Base-by-base conservation (phyloP, 2,888 invertebrate genomes). In the Cerastis rubricosa region DNA sequence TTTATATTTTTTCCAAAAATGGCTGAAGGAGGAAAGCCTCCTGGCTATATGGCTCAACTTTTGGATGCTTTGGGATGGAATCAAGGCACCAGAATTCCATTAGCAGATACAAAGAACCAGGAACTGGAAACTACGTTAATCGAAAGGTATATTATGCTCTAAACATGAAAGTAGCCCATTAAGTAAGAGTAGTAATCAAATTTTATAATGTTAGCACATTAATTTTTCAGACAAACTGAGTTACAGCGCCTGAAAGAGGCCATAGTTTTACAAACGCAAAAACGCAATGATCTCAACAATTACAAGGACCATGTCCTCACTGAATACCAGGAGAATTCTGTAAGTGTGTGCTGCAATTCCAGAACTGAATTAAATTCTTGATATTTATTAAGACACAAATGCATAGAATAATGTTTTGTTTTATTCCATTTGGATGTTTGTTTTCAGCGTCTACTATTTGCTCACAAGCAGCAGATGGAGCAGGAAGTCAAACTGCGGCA, bases 1-100 rank as follows among this genome's bases (percentile, higher is more conserved):
- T 74, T 74, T 68, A 40, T 67, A 71, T 74, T 29, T 29, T 74
- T 73, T 73, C 64, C 45, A 70, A 88, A 51, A 66, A 95, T 95
- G 96, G 87, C 87, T 74, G 93, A 91, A 76, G 80, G 87, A 70
- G 86, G 80, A 40, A 91, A 91, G 76, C 90, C 95, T 86, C 95
- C 95, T 5, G 90, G 92, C 61, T 96, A 97, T 86, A 97, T 98
- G 90, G 97, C 97, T 63, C 97, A 98, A 87, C 95, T 98, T 76
- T 93, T 98, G 78, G 97, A 97, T 85, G 97, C 97, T 86, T 95
- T 98, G 78, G 98, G 98, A 5, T 98, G 98, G 98, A 97, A 97
- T 75, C 97, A 98, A 89, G 98, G 98, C 11, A 98, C 98, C 79
- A 98, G 98, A 90, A 97, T 98, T 87, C 99, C 99, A 6, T 97